Percentiles rank a stretch among this genome's conserved stretches.
phyloP scores from a whole-genome alignment of 2,113 vertebrate species.

The Perca fluviatilis region DNA sequence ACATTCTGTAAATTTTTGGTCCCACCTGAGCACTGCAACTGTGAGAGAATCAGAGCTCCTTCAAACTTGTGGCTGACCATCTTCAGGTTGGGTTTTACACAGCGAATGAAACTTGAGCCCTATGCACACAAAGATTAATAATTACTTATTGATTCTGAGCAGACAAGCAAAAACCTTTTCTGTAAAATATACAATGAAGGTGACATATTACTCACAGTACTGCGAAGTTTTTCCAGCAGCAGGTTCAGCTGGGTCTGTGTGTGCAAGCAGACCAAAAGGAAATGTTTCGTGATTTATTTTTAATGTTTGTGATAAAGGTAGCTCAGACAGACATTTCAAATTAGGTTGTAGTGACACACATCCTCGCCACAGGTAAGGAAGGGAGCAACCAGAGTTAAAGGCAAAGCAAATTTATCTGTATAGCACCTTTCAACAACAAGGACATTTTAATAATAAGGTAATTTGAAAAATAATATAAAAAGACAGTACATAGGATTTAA shows the following conservation, averaged over 20 bases:
- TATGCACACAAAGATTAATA: slow-evolving; percentile 63
- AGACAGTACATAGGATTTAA: background rate
- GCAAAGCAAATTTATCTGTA: background rate
- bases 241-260: slow-evolving; percentile 96
- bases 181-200: background rate
- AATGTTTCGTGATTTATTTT: slow-evolving; percentile 25
- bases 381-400: background rate
- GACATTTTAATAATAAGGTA: background rate
- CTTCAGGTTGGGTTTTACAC: slow-evolving; percentile 98
- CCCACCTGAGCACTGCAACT: slow-evolving; percentile 97
- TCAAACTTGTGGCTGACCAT: slow-evolving; percentile 99
- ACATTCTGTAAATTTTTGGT: background rate
- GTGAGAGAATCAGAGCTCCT: slow-evolving; percentile 97
- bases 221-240: slow-evolving; percentile 96
- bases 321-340: slow-evolving; percentile 6
- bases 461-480: background rate
- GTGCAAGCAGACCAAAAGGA: slow-evolving; percentile 55
- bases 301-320: background rate
- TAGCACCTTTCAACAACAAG: background rate
- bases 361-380: background rate
- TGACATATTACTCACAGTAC: slow-evolving; percentile 91
- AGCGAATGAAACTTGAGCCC: slow-evolving; percentile 99
- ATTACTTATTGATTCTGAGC: background rate
- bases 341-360: background rate
- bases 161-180: background rate